Base-by-base conservation (phyloP, 2,113 vertebrate genomes). In the Sclerurus mexicanus region DNA sequence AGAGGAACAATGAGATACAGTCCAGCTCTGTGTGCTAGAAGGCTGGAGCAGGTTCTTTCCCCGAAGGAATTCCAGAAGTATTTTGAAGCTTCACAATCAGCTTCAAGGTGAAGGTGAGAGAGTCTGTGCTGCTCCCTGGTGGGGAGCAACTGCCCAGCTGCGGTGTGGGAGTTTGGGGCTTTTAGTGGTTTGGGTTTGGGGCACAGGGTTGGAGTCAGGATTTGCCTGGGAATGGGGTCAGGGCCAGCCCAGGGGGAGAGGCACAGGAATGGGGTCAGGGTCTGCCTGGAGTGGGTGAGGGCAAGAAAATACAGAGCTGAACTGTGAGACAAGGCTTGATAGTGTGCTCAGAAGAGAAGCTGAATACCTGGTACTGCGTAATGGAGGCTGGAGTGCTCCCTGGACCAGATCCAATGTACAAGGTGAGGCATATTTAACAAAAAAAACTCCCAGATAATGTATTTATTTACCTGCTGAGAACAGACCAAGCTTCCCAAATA, bases 321-420 rank as follows among this genome's bases (percentile, higher is more conserved):
- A 1, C 24, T 10, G 7, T 11, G 64, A 18, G 47, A 5, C 2
- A 1, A 4, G 49, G 44, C 35, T 3, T 5, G 20, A 3, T 11
- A 1, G 24, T 0, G 10, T 1, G 1, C 4, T 30, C 20, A 1
- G 8, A 17, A 19, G 17, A 1, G 7, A 17, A 19, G 14, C 2
- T 1, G 47, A n/a, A 1, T 23, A 0, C n/a, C 31, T 7, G 21
- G 27, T 7, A 3, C 33, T 6, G 23, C 0, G 0, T 3, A 2
- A 35, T 30, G 89, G 84, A 35, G 89, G 46, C 19, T 62, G 42
- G 17, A 78, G 75, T 31, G 40, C n/a, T 59, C 9, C 0, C 40
- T 21, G 84, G 39, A 15, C 52, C 53, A 9, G 44, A 8, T 60
- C 33, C 80, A 1, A 1, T 3, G 15, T 0, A 25, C 10, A 21